Percentiles rank a stretch among this genome's conserved stretches.
Evolutionary conservation across 2,888 invertebrate genomes (phyloP).

Genomic region (Dorcus hopei): DNA sequence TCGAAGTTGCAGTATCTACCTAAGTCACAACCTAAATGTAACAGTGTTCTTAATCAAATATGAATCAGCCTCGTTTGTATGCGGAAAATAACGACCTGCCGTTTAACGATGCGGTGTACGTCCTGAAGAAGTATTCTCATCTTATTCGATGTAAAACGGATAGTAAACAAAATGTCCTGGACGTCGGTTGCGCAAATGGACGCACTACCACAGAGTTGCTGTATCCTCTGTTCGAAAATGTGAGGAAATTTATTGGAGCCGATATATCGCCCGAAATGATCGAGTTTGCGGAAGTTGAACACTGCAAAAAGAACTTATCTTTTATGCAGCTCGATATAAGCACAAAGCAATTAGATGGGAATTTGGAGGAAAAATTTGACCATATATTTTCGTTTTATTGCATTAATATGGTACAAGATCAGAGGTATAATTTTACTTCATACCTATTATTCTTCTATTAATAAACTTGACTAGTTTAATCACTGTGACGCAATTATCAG

Average conservation of each 20-base stretch:
- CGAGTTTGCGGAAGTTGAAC: conserved; percentile 47
- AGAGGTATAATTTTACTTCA: conserved; percentile 54
- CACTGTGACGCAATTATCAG: too few species aligned
- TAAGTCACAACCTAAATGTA: too few species aligned
- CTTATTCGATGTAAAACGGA: conserved; percentile 51
- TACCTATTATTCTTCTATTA: too few species aligned
- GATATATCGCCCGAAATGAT: conserved; percentile 74
- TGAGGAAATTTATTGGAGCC: conserved; percentile 57
- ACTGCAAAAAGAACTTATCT: conserved; percentile 46
- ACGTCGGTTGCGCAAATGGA: conserved; percentile 75
- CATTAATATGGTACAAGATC: conserved; percentile 75
- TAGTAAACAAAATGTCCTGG: conserved; percentile 56
- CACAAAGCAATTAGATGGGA: conserved; percentile 50
- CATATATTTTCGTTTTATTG: conserved; percentile 76
- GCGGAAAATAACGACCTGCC: conserved; percentile 66
- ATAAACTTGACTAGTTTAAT: too few species aligned
- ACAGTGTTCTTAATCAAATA: conserved; percentile 29
- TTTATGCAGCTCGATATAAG: conserved; percentile 60
- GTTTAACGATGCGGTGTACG: conserved; percentile 60
- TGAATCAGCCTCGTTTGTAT: conserved; percentile 67
- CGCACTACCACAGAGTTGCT: conserved; percentile 65
- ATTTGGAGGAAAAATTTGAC: conserved; percentile 56
- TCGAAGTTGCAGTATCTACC: too few species aligned
- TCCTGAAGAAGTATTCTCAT: conserved; percentile 61
- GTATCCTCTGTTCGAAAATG: conserved; percentile 56